Evolutionary conservation across 1,140 invertebrate species (phyloP).

Genomic region (Musca vetustissima): DNA sequence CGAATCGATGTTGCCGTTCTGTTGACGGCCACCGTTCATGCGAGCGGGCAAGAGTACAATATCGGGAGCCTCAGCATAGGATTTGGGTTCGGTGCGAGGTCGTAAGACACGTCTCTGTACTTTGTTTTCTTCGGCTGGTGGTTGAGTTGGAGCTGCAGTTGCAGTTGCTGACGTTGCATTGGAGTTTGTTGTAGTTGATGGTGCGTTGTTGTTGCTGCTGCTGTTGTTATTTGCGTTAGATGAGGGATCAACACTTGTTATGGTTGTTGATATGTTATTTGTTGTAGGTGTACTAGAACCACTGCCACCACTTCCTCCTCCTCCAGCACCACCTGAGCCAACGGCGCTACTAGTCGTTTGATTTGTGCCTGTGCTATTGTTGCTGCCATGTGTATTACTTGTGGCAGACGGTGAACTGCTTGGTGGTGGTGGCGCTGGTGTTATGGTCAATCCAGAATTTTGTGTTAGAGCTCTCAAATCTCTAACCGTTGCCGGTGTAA

Average conservation of each 20-base stretch:
- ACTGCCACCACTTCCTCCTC: neutral
- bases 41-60: conserved; percentile 63
- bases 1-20: conserved; percentile 54
- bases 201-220: conserved; percentile 7
- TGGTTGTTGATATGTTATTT: conserved; percentile 27
- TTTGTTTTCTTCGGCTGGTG: conserved; percentile 45
- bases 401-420: conserved; percentile 22
- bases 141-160: neutral
- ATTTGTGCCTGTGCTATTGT: neutral
- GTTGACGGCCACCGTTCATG: conserved; percentile 54
- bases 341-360: too few species aligned
- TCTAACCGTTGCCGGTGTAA: conserved; percentile 48
- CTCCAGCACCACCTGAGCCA: neutral
- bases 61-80: conserved; percentile 70
- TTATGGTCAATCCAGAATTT: conserved; percentile 52
- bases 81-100: conserved; percentile 75
- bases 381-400: neutral
- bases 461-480: conserved; percentile 47
- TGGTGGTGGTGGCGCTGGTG: conserved; percentile 39
- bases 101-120: conserved; percentile 67
- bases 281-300: conserved; percentile 19
- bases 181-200: neutral
- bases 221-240: conserved; percentile 25
- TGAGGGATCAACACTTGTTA: conserved; percentile 25
- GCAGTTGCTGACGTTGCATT: neutral